A percentile compares a stretch with the other conserved stretches of the same genome.
These are phyloP conservation scores for Otis tarda DNA, from an alignment of 2,113 vertebrate species.

Conservation along the genomic window DNA sequence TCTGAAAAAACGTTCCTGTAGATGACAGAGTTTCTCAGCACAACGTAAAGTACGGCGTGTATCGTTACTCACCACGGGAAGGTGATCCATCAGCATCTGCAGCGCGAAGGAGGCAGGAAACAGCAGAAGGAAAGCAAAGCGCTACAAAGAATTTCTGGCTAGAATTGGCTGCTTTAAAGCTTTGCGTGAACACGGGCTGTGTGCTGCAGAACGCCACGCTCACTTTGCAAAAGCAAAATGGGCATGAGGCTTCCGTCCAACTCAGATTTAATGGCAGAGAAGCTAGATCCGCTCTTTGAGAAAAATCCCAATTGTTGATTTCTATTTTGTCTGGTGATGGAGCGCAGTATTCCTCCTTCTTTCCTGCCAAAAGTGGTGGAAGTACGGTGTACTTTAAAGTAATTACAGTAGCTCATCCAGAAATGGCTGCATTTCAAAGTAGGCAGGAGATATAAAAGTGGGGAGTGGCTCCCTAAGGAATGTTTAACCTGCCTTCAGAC, in stretches of 20 bases:
- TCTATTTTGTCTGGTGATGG: conserved; percentile 51
- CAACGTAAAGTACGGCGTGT: background rate
- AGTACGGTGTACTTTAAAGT: conserved; percentile 33
- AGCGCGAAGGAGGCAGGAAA: conserved; percentile 16
- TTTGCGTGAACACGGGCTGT: background rate
- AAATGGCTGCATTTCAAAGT: conserved; percentile 53
- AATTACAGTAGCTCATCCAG: conserved; percentile 38
- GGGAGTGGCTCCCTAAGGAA: background rate
- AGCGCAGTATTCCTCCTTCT: conserved; percentile 25
- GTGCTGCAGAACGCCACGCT: background rate
- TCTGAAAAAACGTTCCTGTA: background rate
- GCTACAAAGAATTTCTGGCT: conserved; percentile 41
- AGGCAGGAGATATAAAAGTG: background rate
- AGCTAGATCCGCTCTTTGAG: conserved; percentile 9
- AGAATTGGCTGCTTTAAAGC: background rate
- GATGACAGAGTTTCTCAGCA: background rate
- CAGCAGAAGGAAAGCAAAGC: conserved; percentile 50
- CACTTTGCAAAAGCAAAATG: background rate
- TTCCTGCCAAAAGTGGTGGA: conserved; percentile 42
- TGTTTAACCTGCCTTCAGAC: background rate
- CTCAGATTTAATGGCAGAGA: conserved; percentile 25
- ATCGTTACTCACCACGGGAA: background rate
- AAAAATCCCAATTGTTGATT: conserved; percentile 52
- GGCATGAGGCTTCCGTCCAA: conserved; percentile 38
- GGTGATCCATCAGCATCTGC: conserved; percentile 36